phyloP scores from a whole-genome alignment of 2,888 invertebrate genomes.

The Cheilosia scutellata region DNA sequence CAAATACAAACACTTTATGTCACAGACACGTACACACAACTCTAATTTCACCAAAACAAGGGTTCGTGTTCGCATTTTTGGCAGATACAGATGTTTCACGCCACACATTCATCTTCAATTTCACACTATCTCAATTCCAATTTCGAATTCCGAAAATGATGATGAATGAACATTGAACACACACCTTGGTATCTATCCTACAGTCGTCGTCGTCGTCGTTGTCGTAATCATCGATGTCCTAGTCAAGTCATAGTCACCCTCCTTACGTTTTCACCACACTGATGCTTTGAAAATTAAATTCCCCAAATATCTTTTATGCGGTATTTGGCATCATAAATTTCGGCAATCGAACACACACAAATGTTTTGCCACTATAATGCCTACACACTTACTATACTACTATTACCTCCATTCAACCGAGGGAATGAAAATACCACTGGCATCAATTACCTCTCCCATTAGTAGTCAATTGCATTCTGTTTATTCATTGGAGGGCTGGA shows the following conservation, averaged over 20 bases:
- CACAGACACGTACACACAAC: not conserved
- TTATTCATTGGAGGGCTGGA: slow-evolving; percentile 22
- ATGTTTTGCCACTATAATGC: slow-evolving; percentile 11
- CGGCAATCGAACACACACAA: slow-evolving; percentile 18
- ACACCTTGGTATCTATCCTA: slow-evolving; percentile 47
- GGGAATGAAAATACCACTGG: not conserved
- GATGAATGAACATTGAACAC: slow-evolving; percentile 41
- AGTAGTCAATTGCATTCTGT: slow-evolving; percentile 66
- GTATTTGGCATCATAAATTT: slow-evolving; percentile 62
- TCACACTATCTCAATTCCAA: slow-evolving; percentile 56
- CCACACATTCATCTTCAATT: slow-evolving; percentile 36
- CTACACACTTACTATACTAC: slow-evolving; percentile 3
- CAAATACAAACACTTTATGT: too few relatives aligned
- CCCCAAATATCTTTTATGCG: slow-evolving; percentile 63
- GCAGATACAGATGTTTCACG: slow-evolving; percentile 37
- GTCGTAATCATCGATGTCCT: not conserved
- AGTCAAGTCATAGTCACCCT: not conserved
- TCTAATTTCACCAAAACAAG: not conserved
- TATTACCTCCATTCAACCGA: not conserved
- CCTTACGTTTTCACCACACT: not conserved
- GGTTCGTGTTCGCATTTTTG: slow-evolving; percentile 26
- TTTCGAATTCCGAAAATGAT: slow-evolving; percentile 63
- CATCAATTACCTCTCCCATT: slow-evolving; percentile 63
- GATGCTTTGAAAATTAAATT: slow-evolving; percentile 65
- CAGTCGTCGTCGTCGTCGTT: not conserved